phyloP scores from a whole-genome alignment of 1,140 invertebrate species.

The Gryon sp. region DNA sequence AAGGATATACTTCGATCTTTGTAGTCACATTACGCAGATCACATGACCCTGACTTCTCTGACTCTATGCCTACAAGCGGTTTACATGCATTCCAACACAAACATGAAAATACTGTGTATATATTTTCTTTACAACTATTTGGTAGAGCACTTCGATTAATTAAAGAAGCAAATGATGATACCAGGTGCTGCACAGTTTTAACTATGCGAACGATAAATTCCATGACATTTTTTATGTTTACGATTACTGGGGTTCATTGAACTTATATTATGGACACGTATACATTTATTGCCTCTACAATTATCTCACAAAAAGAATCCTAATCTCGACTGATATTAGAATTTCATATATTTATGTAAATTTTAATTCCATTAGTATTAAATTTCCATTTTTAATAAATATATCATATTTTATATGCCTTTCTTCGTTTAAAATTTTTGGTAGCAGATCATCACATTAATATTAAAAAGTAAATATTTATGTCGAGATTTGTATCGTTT shows the following conservation, averaged over 20 bases:
- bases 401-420: too few species aligned
- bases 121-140: conserved; percentile 26
- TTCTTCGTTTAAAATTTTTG: too few species aligned
- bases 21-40: conserved; percentile 76
- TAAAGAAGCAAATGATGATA: conserved; percentile 26
- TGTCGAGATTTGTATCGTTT: conserved; percentile 11
- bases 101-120: conserved; percentile 3
- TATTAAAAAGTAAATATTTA: too few species aligned
- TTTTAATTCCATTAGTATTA: too few species aligned
- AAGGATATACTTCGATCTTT: conserved; percentile 30
- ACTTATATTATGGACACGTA: too few species aligned
- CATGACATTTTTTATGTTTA: conserved; percentile 25
- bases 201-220: conserved; percentile 33
- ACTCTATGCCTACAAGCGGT: conserved; percentile 11
- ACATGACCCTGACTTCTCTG: conserved; percentile 69
- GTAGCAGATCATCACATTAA: too few species aligned
- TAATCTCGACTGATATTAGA: too few species aligned
- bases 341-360: too few species aligned
- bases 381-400: too few species aligned
- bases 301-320: too few species aligned
- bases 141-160: conserved; percentile 44
- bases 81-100: neutral
- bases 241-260: too few species aligned
- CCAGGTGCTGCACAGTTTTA: conserved; percentile 13
- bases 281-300: too few species aligned